Conservation (phyloP, 1,140 invertebrate species). For the Forficula auricularia region DNA sequence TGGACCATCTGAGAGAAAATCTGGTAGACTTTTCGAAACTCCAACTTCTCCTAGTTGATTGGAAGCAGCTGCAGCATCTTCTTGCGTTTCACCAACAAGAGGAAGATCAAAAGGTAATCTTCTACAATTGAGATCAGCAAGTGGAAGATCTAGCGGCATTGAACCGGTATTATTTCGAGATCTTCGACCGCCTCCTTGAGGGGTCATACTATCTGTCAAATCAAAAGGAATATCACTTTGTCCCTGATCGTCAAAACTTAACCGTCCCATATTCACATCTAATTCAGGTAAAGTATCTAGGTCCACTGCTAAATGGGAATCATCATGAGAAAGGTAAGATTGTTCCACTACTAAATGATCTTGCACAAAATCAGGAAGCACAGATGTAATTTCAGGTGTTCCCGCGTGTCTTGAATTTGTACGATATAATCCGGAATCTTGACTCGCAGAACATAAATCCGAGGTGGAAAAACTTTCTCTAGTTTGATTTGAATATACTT, state of each 20-base stretch:
- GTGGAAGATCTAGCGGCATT: constrained; percentile 21
- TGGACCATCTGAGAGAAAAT: constrained; percentile 53
- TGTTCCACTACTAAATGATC: constrained; percentile 41
- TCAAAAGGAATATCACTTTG: constrained; percentile 22
- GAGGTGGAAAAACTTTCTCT: not conserved
- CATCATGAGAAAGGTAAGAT: constrained; percentile 30
- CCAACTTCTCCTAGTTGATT: constrained; percentile 14
- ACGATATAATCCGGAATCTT: constrained; percentile 2
- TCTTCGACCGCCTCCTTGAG: constrained; percentile 13
- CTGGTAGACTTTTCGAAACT: constrained; percentile 44
- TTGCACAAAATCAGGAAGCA: constrained; percentile 39
- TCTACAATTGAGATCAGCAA: constrained; percentile 13
- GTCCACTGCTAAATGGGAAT: constrained; percentile 23
- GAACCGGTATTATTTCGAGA: constrained; percentile 15
- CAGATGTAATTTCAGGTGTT: constrained; percentile 24
- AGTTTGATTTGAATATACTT: constrained; percentile 25
- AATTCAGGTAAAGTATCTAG: constrained; percentile 35
- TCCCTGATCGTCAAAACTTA: not conserved
- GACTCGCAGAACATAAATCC: not conserved
- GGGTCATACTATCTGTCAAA: constrained; percentile 21
- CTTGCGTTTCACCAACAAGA: constrained; percentile 20
- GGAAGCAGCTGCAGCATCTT: constrained; percentile 15
- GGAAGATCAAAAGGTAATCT: constrained; percentile 20
- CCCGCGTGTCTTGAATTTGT: constrained; percentile 8
- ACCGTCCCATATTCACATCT: not conserved